A percentile compares a stretch with the other conserved stretches of the same genome.
Evolutionary conservation across 2,888 invertebrate genomes (phyloP).

Genomic region (Coronaproctus castanopsis): DNA sequence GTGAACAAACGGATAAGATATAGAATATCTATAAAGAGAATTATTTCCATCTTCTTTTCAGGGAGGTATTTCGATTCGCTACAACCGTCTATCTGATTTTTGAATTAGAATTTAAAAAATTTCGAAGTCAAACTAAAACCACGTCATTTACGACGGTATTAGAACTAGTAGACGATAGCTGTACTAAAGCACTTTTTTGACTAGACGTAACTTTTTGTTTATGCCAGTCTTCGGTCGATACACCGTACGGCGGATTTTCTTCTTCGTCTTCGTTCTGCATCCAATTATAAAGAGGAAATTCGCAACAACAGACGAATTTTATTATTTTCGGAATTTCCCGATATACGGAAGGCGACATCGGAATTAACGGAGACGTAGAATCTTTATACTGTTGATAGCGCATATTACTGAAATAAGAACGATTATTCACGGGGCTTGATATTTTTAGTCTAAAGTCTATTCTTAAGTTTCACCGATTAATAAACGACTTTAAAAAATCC

Average conservation of each 20-base stretch:
- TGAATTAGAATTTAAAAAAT: too few relatives aligned
- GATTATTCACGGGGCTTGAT: too few relatives aligned
- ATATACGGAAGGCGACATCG: slow-evolving; percentile 68
- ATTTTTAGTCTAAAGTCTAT: too few relatives aligned
- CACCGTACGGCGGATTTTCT: slow-evolving; percentile 15
- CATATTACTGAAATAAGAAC: slow-evolving; percentile 39
- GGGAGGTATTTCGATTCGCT: too few relatives aligned
- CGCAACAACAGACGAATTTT: slow-evolving; percentile 68
- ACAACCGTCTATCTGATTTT: too few relatives aligned
- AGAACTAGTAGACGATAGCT: slow-evolving; percentile 9
- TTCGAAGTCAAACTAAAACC: too few relatives aligned
- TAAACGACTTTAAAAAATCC: too few relatives aligned
- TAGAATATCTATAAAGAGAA: too few relatives aligned
- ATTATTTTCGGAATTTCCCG: slow-evolving; percentile 64
- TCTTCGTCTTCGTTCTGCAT: slow-evolving; percentile 35
- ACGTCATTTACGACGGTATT: too few relatives aligned
- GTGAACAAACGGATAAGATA: too few relatives aligned
- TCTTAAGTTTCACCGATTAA: too few relatives aligned
- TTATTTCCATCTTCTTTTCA: too few relatives aligned
- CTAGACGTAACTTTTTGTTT: slow-evolving; percentile 3
- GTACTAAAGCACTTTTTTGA: slow-evolving; percentile 10
- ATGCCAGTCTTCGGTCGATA: slow-evolving; percentile 10
- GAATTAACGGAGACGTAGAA: slow-evolving; percentile 72
- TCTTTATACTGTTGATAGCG: slow-evolving; percentile 73
- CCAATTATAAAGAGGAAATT: slow-evolving; percentile 69